These are phyloP conservation scores for Drosophila melanica DNA, from an alignment of 1,140 invertebrate species.

Conservation along the genomic window DNA sequence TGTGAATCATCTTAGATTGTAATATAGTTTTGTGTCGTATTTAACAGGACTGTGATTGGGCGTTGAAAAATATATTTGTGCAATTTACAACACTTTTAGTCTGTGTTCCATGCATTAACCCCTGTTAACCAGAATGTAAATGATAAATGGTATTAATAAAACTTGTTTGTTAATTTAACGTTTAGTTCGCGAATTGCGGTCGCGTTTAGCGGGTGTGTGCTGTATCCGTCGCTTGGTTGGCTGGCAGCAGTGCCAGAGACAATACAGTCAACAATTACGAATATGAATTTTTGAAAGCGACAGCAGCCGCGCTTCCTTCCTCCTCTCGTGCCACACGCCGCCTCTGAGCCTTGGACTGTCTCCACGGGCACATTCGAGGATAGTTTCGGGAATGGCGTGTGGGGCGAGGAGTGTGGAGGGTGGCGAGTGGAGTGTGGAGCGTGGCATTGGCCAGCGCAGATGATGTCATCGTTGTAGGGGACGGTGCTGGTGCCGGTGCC, in stretches of 20 bases:
- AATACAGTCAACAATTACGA: slow-evolving; percentile 82
- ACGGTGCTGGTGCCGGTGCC: slow-evolving; percentile 27
- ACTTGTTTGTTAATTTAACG: background rate
- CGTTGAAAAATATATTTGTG: no score
- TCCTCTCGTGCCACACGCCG: slow-evolving; percentile 33
- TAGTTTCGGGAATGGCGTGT: no score
- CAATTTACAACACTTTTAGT: no score
- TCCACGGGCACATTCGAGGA: background rate
- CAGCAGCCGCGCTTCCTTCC: slow-evolving; percentile 61
- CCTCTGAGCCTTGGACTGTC: slow-evolving; percentile 10
- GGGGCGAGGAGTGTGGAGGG: no score
- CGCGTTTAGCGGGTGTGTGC: slow-evolving; percentile 42
- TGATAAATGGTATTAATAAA: no score
- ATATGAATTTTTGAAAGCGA: slow-evolving; percentile 82
- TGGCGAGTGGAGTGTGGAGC: background rate
- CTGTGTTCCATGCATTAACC: no score
- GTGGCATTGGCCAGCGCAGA: slow-evolving; percentile 11
- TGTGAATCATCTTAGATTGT: no score
- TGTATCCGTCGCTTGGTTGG: slow-evolving; percentile 46
- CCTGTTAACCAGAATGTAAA: no score
- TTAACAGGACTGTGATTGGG: no score
- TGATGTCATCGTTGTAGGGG: slow-evolving; percentile 1
- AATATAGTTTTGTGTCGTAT: no score
- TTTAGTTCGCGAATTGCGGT: background rate
- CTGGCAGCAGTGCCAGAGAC: slow-evolving; percentile 67